Conservation (phyloP, 2,888 invertebrate species). For the Tetranychus piercei region DNA sequence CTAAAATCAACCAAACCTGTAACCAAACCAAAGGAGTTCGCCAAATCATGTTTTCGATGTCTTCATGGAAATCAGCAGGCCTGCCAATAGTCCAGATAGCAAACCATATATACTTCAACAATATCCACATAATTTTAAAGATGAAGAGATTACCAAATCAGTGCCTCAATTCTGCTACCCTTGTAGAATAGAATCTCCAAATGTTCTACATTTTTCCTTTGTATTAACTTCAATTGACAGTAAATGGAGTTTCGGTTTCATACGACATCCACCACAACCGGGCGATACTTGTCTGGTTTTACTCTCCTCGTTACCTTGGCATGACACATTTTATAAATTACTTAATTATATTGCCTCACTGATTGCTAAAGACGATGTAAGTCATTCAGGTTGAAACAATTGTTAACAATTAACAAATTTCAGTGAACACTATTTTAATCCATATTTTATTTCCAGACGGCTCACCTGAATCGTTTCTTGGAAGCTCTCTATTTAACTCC, state of each 20-base stretch:
- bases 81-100: neutral
- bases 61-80: neutral
- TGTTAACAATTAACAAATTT: too few species aligned
- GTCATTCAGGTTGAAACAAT: neutral
- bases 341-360: conserved; percentile 63
- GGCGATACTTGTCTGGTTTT: conserved; percentile 52
- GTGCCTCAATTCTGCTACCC: conserved; percentile 31
- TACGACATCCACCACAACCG: conserved; percentile 69
- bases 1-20: neutral
- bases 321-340: conserved; percentile 75
- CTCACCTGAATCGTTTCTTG: conserved; percentile 42
- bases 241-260: conserved; percentile 92
- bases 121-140: conserved; percentile 30
- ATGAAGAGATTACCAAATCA: conserved; percentile 29
- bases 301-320: conserved; percentile 68
- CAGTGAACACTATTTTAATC: neutral
- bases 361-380: conserved; percentile 39
- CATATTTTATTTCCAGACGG: neutral
- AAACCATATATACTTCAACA: conserved; percentile 27
- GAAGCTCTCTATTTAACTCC: conserved; percentile 47
- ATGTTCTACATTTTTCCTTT: conserved; percentile 60
- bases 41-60: conserved; percentile 11
- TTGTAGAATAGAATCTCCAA: conserved; percentile 10
- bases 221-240: conserved; percentile 84
- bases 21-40: neutral